Evolutionary conservation across 2,888 invertebrate species (phyloP), one percentile per base, ranked within the genome.

Genomic region (Hedya salicella): DNA sequence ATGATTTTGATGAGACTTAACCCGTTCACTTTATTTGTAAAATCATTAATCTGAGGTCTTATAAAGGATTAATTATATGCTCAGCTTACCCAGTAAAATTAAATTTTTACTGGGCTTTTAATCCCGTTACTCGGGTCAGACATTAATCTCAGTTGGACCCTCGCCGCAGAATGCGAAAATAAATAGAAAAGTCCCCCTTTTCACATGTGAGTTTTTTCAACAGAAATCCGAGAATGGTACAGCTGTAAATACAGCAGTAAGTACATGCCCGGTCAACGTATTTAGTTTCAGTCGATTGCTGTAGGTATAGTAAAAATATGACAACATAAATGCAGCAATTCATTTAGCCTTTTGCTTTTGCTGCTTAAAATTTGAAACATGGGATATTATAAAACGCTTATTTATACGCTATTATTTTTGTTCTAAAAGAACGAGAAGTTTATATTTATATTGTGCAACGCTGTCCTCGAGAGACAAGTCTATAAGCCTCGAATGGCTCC

Each of bases 181-280:
- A 8, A 30, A 46, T 42, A 13, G 25, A n/a, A 49, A 56, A 16
- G 13, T 44, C 17, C 30, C 53, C 25, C 19, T 54, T 54, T 53
- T 52, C 36, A 60, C n/a, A 17, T 30, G 17, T 17, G 13, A 14
- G 19, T 46, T 60, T 62, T 64, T 60, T 42, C 49, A 54, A 66
- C 66, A 66, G 66, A 66, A 49, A 54, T 53, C 54, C 16, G 40
- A 61, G 21, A 66, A 66, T 40, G 66, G 66, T 61, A 66, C 60
- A 48, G 39, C 60, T 61, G 66, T 66, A 21, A 66, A 54, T 46
- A 66, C 57, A 19, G 46, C 44, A 57, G 57, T 57, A 57, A 57
- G 57, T 56, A 66, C 36, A 16, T 52, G 16, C 5, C 36, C 40
- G 53, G n/a, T 66, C 48, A 42, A 32, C 32, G 53, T 53, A 39